These are phyloP conservation scores for Clarias platycephalus DNA, from an alignment of 2,797 vertebrate species.

Conservation along the genomic window DNA sequence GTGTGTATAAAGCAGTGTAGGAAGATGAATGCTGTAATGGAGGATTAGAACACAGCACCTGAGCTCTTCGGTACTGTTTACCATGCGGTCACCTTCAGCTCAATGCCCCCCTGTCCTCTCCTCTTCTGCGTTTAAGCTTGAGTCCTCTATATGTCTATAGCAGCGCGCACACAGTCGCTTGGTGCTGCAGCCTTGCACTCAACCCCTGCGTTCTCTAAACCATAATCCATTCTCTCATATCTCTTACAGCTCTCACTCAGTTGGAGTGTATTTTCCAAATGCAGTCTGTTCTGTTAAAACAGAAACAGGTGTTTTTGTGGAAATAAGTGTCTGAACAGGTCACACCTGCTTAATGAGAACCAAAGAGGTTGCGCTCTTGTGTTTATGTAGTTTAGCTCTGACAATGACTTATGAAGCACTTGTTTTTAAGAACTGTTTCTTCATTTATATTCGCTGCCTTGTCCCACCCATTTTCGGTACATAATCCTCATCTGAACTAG, in stretches of 20 bases:
- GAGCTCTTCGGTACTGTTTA: constrained; percentile 42
- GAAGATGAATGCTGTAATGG: constrained; percentile 58
- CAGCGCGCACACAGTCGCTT: not conserved
- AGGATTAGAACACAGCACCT: constrained; percentile 48
- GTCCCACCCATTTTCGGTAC: not conserved
- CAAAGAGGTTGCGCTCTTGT: not conserved
- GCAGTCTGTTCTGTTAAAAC: not conserved
- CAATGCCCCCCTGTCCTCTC: not conserved
- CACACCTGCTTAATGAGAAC: constrained; percentile 19
- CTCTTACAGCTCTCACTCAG: not conserved
- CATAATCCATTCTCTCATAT: not conserved
- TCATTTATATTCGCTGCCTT: not conserved
- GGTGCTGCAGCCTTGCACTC: not conserved
- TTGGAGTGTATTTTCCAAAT: not conserved
- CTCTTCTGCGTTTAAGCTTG: not conserved
- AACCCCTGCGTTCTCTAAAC: not conserved
- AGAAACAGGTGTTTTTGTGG: not conserved
- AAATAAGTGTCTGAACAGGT: not conserved
- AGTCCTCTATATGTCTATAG: not conserved
- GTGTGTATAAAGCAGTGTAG: constrained; percentile 31
- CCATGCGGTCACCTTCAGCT: constrained; percentile 41
- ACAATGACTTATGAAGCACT: constrained; percentile 7
- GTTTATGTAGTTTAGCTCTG: constrained; percentile 1
- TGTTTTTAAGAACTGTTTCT: not conserved
- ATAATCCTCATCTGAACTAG: not conserved